A percentile compares a stretch with the other conserved stretches of the same genome.
Conservation (phyloP, 30 jellyfish, hydroid and myxozoan species). For the Aurelia aurita region DNA sequence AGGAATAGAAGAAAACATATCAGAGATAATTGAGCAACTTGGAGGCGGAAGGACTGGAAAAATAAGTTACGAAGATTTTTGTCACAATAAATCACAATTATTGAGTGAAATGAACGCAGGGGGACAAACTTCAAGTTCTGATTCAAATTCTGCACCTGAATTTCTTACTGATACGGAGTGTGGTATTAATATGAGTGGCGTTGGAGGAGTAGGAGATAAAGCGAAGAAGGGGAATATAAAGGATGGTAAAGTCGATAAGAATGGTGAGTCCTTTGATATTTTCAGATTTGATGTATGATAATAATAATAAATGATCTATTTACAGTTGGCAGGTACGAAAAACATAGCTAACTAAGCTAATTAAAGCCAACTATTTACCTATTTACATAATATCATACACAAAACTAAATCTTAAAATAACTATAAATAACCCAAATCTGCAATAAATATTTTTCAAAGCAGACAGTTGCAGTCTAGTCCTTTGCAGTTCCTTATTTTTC, state of each 20-base stretch:
- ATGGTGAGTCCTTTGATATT: neutral
- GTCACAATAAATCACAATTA: slow-evolving; percentile 66
- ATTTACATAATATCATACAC: no score
- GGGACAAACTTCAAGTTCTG: slow-evolving; percentile 88
- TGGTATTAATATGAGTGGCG: neutral
- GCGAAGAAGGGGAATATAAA: neutral
- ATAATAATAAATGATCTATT: no score
- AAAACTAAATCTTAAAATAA: no score
- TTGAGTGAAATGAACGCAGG: slow-evolving; percentile 81
- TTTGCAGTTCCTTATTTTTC: no score
- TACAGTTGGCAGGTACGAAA: no score
- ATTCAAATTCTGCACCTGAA: slow-evolving; percentile 83
- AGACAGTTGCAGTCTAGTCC: no score
- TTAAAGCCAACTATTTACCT: no score
- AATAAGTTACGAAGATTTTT: slow-evolving; percentile 85
- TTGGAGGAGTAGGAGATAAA: neutral
- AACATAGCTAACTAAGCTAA: no score
- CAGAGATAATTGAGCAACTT: slow-evolving; percentile 88
- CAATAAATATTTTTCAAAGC: no score
- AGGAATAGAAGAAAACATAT: slow-evolving; percentile 90
- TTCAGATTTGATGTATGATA: neutral
- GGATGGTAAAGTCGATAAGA: neutral
- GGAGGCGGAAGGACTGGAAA: slow-evolving; percentile 93
- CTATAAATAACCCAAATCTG: no score
- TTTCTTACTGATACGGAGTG: slow-evolving; percentile 53